Evolutionary conservation across 2,113 vertebrate species (phyloP).

Genomic region (Oceanodroma tethys): DNA sequence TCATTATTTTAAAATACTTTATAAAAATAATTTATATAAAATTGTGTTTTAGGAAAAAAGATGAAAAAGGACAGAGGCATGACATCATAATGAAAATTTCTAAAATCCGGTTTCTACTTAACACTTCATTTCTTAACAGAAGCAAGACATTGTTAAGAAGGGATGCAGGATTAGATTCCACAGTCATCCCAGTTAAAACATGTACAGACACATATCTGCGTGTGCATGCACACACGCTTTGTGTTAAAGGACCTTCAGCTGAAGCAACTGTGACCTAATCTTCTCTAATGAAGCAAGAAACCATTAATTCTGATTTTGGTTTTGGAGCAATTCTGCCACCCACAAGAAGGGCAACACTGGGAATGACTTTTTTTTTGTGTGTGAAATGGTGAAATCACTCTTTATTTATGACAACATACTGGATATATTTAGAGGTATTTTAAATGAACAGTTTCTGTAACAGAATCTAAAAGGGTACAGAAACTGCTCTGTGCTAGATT

Average conservation of each 20-base stretch:
- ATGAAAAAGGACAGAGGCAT: neutral
- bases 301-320: slow-evolving; percentile 35
- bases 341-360: slow-evolving; percentile 16
- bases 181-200: neutral
- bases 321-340: slow-evolving; percentile 34
- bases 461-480: neutral
- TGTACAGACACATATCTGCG: neutral
- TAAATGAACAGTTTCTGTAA: neutral
- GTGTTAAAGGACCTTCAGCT: neutral
- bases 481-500: too few relatives aligned
- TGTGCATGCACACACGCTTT: neutral
- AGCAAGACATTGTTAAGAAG: neutral
- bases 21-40: neutral
- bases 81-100: neutral
- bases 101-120: neutral
- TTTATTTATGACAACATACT: neutral
- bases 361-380: neutral
- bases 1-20: neutral
- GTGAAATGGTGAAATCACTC: slow-evolving; percentile 34
- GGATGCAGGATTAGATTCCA: neutral
- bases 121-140: neutral
- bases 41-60: neutral
- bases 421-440: neutral
- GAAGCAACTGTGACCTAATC: slow-evolving; percentile 22
- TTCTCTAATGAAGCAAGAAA: slow-evolving; percentile 37